Conservation (phyloP, 2,797 vertebrate species). For the Ispidina lecontei region DNA sequence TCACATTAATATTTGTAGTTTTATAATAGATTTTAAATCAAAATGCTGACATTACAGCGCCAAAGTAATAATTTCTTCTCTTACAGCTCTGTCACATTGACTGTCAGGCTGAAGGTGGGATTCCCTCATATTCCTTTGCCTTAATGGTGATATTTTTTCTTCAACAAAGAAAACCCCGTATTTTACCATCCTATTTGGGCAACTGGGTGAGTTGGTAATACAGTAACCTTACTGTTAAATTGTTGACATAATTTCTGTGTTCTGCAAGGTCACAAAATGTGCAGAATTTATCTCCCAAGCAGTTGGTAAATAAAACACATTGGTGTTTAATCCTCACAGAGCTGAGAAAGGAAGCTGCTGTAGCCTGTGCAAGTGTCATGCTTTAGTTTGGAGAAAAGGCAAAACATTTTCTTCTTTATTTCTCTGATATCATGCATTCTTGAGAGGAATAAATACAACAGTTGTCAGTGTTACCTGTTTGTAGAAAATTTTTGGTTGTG, state of each 20-base stretch:
- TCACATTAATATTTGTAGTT: neutral
- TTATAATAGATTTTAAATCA: neutral
- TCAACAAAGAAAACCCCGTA: slow-evolving; percentile 91
- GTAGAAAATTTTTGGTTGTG: neutral
- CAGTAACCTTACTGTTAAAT: neutral
- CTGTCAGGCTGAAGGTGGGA: slow-evolving; percentile 95
- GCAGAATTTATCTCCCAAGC: neutral
- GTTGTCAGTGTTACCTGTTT: neutral
- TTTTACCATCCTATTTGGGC: slow-evolving; percentile 94
- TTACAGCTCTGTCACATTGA: slow-evolving; percentile 94
- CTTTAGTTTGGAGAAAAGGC: neutral
- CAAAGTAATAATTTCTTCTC: slow-evolving; percentile 25
- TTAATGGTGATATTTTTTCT: slow-evolving; percentile 99
- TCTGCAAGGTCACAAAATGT: neutral
- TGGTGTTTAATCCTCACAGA: neutral
- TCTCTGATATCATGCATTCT: neutral
- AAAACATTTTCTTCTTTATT: neutral
- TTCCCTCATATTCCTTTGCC: slow-evolving; percentile 96
- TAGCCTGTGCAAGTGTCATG: neutral
- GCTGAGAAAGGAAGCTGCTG: neutral
- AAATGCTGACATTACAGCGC: neutral
- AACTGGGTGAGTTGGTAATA: slow-evolving; percentile 85
- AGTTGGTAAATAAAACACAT: neutral
- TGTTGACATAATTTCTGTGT: neutral
- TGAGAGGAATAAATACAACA: neutral